Evolutionary conservation across 2,888 invertebrate genomes (phyloP).

Genomic region (Tenthredo livida): DNA sequence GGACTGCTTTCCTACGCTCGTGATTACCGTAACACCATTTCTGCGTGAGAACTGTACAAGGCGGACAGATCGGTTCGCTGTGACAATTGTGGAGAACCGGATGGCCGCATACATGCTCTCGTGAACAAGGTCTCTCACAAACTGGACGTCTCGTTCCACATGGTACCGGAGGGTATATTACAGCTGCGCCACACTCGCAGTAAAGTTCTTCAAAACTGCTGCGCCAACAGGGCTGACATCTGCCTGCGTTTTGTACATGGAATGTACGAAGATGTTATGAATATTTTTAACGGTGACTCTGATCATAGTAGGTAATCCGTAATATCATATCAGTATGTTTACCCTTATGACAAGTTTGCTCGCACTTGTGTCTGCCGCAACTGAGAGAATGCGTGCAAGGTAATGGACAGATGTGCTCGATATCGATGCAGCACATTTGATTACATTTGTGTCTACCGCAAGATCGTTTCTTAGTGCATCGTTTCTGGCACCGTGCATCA

Average conservation of each 20-base stretch:
- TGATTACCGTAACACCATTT: constrained; percentile 91
- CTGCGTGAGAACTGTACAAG: constrained; percentile 92
- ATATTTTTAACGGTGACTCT: neutral
- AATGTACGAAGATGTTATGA: neutral
- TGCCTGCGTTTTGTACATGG: constrained; percentile 61
- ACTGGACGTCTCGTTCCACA: constrained; percentile 94
- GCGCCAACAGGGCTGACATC: constrained; percentile 73
- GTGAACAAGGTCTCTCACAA: constrained; percentile 89
- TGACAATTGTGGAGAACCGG: constrained; percentile 93
- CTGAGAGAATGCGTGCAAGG: constrained; percentile 90
- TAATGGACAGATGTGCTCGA: constrained; percentile 92
- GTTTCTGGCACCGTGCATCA: constrained; percentile 91
- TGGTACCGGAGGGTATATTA: constrained; percentile 93
- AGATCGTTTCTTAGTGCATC: constrained; percentile 92
- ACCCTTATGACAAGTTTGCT: constrained; percentile 93
- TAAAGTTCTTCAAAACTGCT: constrained; percentile 91
- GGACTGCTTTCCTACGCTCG: constrained; percentile 92
- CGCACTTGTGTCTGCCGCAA: constrained; percentile 94
- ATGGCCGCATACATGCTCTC: constrained; percentile 90
- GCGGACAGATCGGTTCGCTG: constrained; percentile 86
- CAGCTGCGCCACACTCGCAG: constrained; percentile 94
- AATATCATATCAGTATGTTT: constrained; percentile 83
- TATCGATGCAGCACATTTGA: constrained; percentile 91
- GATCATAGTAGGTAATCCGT: neutral
- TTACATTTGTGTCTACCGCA: constrained; percentile 96